phyloP scores from a whole-genome alignment of 2,113 vertebrate species.

The Montifringilla adamsi region DNA sequence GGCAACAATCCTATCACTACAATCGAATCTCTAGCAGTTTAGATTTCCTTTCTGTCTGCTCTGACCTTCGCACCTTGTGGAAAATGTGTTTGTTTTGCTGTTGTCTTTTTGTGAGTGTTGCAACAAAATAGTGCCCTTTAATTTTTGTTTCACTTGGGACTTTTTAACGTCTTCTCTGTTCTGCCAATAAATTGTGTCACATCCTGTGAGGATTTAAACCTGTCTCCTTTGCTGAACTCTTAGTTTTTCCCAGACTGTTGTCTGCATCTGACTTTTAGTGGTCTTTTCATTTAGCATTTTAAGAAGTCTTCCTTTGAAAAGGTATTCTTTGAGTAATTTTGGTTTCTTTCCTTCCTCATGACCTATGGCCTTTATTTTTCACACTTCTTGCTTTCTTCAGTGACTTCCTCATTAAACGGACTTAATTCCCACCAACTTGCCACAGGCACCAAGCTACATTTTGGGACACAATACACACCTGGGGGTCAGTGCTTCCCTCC shows the following conservation, averaged over 20 bases:
- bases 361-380: background rate
- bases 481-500: background rate
- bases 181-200: constrained; percentile 25
- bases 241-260: background rate
- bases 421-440: background rate
- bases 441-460: background rate
- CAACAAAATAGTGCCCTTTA: constrained; percentile 33
- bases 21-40: background rate
- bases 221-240: constrained; percentile 7
- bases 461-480: background rate
- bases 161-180: background rate
- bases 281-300: background rate
- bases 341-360: background rate
- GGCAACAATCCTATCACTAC: background rate
- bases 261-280: background rate
- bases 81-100: background rate
- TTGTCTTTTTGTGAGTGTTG: background rate
- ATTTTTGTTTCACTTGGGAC: constrained; percentile 13
- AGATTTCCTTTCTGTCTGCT: background rate
- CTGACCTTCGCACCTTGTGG: background rate
- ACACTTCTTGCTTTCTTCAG: background rate
- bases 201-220: constrained; percentile 25
- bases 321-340: background rate
- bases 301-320: background rate
- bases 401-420: background rate